Base-by-base conservation (phyloP, 1,140 invertebrate species). In the Nymphalis io region DNA sequence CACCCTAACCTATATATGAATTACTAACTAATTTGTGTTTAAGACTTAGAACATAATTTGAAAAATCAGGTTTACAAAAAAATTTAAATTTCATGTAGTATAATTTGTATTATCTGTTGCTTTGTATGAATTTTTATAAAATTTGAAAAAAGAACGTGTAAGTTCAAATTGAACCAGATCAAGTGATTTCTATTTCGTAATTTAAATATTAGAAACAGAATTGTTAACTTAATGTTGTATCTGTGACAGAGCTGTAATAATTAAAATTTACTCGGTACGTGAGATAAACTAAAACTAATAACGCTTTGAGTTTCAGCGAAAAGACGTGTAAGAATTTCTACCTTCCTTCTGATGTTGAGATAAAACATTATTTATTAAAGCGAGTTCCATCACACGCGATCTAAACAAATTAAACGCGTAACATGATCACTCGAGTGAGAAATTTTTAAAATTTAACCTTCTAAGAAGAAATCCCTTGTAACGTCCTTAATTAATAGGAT, bases 331-430 rank as follows among this genome's bases (percentile, higher is more conserved):
- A 84, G 87, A 87, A 89, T 89, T 83, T 83, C 72, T 74, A 66
- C 68, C 64, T 63, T 64, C 66, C 23, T 13, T 55, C 2, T 74
- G 78, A 80, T 87, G 75, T 80, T 65, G 70, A 87, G 88, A 90
- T 90, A 90, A 88, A 82, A 84, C 79, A 81, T 85, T 88, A 89
- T 91, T 91, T 88, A 91, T 88, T 79, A 76, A 74, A 58, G 51
- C 77, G 84, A 80, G 76, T 70, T 67, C 74, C 79, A 75, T 81
- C 83, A 89, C 84, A 84, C 83, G 80, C 83, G 80, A 85, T 88
- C 81, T 89, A 84, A 82, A 89, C 87, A 89, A 90, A 90, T 89
- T 85, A 88, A 85, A 87, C 65, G 72, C 60, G 70, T 68, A 86
- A 86, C 81, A 76, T 83, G 85, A 88, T 85, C 73, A 18, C 12